phyloP scores from a whole-genome alignment of 2,797 vertebrate species.

The Phrynocephalus vlangalii region DNA sequence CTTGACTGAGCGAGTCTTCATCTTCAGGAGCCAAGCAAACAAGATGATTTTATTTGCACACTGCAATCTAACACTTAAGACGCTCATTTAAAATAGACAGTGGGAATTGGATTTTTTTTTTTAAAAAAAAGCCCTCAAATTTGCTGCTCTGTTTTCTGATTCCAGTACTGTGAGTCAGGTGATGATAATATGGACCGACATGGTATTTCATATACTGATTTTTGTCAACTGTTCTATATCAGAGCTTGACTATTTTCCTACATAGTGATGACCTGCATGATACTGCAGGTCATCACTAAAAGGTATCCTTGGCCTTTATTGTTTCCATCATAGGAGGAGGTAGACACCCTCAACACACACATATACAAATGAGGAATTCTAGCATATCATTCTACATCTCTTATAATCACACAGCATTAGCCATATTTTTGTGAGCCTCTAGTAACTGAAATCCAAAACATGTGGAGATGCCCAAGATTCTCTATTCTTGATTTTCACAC shows the following conservation, averaged over 20 bases:
- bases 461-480: background rate
- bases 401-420: too few species aligned
- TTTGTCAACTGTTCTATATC: too few species aligned
- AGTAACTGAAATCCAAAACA: background rate
- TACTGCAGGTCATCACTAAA: background rate
- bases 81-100: background rate
- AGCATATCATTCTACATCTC: too few species aligned
- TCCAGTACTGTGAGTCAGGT: background rate
- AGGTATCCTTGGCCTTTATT: background rate
- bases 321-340: background rate
- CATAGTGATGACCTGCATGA: background rate
- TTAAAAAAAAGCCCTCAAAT: background rate
- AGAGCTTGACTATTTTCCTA: background rate
- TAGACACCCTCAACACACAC: background rate
- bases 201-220: background rate
- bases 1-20: background rate
- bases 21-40: background rate
- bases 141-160: background rate
- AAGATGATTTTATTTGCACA: background rate
- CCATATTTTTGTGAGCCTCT: background rate
- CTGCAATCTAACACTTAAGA: background rate
- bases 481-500: background rate
- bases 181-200: background rate
- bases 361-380: background rate
- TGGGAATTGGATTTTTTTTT: background rate